Evolutionary conservation across 2,113 vertebrate genomes (phyloP), one percentile per base, ranked within the genome.

Genomic region (human): DNA sequence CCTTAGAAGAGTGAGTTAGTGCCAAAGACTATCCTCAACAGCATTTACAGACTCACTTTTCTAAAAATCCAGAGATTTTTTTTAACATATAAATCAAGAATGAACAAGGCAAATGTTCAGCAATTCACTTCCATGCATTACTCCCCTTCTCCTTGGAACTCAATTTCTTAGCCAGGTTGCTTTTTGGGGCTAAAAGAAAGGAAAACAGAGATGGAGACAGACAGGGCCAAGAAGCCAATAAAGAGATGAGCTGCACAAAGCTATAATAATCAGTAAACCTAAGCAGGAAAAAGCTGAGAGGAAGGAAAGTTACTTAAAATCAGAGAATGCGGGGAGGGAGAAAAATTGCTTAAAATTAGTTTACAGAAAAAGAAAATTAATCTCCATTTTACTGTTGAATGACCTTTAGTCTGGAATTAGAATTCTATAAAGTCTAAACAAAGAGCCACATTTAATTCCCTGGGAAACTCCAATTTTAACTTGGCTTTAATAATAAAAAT

Each of bases 41-140:
- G 90, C 92, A 97, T 97, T 97, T 94, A 96, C 97, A 98, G 97
- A 97, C 95, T 91, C 95, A 75, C 87, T 95, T 93, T 93, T 94
- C 72, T 30, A 82, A 97, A 94, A 96, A 90, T 50, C 84, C 92
- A 81, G 81, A 92, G 48, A 23, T 50, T 64, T 43, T 82, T 95
- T 90, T 50, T 22, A 27, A 91, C 52, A 82, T 72, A 97, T 94
- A 98, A 97, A 95, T 97, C 96, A 96, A 97, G 61, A 82, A 22
- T 30, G 17, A 94, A 89, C 32, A 79, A 94, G 43, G 50, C 83
- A 93, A 84, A 94, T 72, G 1, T 96, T 97, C 96, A 97, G 91
- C 68, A 97, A 70, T 96, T 94, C 93, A 92, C 17, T 84, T 96
- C 61, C 55, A 86, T 64, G 43, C n/a, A 43, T 84, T 79, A 23